Base-by-base conservation (phyloP, 2,797 vertebrate species). In the Otolemur crassicaudatus region DNA sequence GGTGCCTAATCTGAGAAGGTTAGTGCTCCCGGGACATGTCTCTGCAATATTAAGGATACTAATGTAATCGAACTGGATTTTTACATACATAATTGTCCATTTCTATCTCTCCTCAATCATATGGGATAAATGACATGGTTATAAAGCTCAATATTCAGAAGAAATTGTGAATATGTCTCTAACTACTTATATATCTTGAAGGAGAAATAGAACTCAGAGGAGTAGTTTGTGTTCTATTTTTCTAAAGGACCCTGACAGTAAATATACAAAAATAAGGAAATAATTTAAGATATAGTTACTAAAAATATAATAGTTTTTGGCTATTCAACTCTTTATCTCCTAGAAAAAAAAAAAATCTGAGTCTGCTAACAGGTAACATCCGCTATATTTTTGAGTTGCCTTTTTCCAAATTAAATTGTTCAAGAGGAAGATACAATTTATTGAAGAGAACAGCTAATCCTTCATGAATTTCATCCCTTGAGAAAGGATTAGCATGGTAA, bases 331-430 rank as follows among this genome's bases (percentile, higher is more conserved):
- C 49, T 60, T 27, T 61, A 49, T 65, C n/a, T 67, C 37, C 37
- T 27, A 37, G 17, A 40, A 25, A 61, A 67, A 37, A 37, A 46
- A 46, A 49, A 58, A 34, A 29, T 17, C 20, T 37, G 25, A 20
- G 23, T 58, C 46, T 90, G 14, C 10, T 82, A 37, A 56, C 31
- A 81, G 53, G 25, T 11, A 16, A 1, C 56, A 60, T 67, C 37
- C 72, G 31, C 43, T 58, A 0, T 12, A 14, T 65, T 25, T 94
- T 79, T n/a, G 31, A 58, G 29, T 27, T 76, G 17, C 7, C 25
- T 80, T 89, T 93, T 93, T 69, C 25, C n/a, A 90, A 95, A 75
- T 79, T 58, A 43, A 80, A 2, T 82, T 92, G 56, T 82, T 94
- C 84, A 46, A 5, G 14, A 73, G 4, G 60, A 94, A 88, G 67